These are phyloP conservation scores for Coelogynopora nodosa DNA, from an alignment of 2,888 invertebrate species.

Conservation along the genomic window DNA sequence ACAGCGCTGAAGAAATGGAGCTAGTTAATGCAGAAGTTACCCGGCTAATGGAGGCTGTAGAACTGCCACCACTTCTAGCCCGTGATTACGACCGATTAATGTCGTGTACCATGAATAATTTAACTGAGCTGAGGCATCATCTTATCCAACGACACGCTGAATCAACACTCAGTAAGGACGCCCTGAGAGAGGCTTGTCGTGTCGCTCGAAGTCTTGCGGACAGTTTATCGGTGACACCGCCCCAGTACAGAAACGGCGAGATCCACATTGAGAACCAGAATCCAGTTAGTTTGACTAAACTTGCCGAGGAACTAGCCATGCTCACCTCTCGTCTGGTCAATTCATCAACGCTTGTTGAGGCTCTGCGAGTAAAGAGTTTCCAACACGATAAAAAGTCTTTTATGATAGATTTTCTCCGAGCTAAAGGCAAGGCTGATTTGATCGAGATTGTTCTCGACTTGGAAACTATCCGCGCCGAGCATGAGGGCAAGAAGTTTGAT, in stretches of 20 bases:
- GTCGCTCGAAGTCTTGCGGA: neutral
- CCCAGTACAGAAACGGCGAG: neutral
- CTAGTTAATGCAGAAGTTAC: neutral
- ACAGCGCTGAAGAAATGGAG: neutral
- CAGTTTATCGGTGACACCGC: neutral
- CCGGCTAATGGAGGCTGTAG: neutral
- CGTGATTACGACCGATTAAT: slow-evolving; percentile 12
- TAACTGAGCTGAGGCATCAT: neutral
- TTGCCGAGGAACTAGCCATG: slow-evolving; percentile 5
- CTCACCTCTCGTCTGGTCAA: neutral
- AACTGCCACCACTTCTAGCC: neutral
- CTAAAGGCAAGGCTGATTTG: neutral
- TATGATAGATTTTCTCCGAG: neutral
- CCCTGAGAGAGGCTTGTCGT: neutral
- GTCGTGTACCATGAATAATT: slow-evolving; percentile 28
- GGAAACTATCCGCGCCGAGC: neutral
- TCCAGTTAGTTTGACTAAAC: neutral
- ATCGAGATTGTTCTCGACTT: neutral
- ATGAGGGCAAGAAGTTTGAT: neutral
- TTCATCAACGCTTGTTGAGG: neutral
- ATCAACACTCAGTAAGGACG: neutral
- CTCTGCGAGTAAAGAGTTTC: neutral
- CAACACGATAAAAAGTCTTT: neutral
- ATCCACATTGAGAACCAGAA: neutral
- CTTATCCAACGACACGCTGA: slow-evolving; percentile 9